A percentile compares a stretch with the other conserved stretches of the same genome.
These are phyloP conservation scores for Quadriops clusia DNA, from an alignment of 2,888 invertebrate species.

Conservation along the genomic window DNA sequence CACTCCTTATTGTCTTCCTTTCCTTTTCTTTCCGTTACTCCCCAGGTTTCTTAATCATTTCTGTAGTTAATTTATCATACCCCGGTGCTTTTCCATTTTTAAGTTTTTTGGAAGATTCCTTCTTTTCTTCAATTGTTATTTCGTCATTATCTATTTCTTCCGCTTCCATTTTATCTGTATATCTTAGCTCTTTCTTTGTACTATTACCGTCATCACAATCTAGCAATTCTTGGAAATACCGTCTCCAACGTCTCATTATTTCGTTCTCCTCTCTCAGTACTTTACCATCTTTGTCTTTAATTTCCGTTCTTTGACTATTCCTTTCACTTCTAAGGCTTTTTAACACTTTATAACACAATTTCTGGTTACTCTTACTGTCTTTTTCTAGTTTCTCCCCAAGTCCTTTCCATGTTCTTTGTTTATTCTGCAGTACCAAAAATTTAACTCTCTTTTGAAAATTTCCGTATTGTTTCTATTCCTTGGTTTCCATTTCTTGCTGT, in stretches of 20 bases:
- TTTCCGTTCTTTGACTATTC: background rate
- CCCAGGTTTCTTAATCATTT: conserved; percentile 11
- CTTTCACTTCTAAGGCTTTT: conserved; percentile 5
- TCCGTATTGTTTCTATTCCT: conserved; percentile 3
- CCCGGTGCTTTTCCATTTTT: conserved; percentile 11
- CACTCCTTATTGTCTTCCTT: too few relatives aligned
- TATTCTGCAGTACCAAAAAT: background rate
- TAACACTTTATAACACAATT: conserved; percentile 6
- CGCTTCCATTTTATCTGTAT: too few relatives aligned
- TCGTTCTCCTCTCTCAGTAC: conserved; percentile 5
- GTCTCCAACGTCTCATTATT: conserved; percentile 4
- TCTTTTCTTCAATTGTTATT: conserved; percentile 5
- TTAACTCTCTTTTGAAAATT: background rate
- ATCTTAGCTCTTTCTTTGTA: too few relatives aligned
- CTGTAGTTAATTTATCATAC: conserved; percentile 7
- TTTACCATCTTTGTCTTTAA: conserved; percentile 5
- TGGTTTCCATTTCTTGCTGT: conserved; percentile 3
- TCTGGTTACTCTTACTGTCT: conserved; percentile 3
- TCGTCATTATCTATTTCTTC: conserved; percentile 1
- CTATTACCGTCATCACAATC: too few relatives aligned
- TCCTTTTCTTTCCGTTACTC: conserved; percentile 9
- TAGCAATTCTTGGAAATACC: conserved; percentile 4
- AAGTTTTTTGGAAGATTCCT: conserved; percentile 2
- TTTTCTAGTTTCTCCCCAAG: conserved; percentile 6
- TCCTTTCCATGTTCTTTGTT: conserved; percentile 2